Base-by-base conservation (phyloP, 2,888 invertebrate genomes). In the Epistrophe eligans region DNA sequence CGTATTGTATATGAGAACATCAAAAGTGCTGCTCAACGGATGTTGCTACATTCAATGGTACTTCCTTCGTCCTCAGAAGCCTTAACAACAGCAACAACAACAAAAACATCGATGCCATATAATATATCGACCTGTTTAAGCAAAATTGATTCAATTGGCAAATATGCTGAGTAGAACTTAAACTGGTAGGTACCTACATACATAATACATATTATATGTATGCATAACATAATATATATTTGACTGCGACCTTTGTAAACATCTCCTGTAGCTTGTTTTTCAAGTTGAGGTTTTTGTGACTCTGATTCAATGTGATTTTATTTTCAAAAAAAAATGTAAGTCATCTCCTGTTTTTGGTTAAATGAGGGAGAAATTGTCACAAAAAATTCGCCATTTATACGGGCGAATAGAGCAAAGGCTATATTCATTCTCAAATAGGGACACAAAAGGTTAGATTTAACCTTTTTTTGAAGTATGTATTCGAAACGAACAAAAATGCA, bases 221-320 rank as follows among this genome's bases (percentile, higher is more conserved):
- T n/a, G n/a, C n/a, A n/a, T n/a, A n/a, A n/a, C n/a, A n/a, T 4
- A 28, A 28, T 2, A 35, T 45, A 57, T 74, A 82, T 77, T 85
- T 85, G 77, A 74, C 62, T 82, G 71, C 35, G 67, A 48, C 82
- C 82, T 77, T 71, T 82, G 82, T 74, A 85, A 82, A 85, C 77
- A 85, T 85, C 71, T 81, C 70, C 73, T 48, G 60, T 60, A 80
- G 60, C 64, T 84, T 84, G 43, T 79, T 84, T 76, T 72, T n/a
- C 43, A 76, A 73, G 71, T 70, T 77, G 77, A 67, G 67, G 73
- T 77, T 80, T 24, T 70, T 57, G 35, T 48, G 74, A 71, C 52
- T 76, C 28, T 80, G 77, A 81, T 73, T 73, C 55, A 28, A 73
- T 77, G 73, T 70, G 62, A 55, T 45, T 72, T 71, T 72, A 28